These are phyloP conservation scores for Lasioglossum albipes DNA, from an alignment of 1,140 invertebrate genomes.

Conservation along the genomic window DNA sequence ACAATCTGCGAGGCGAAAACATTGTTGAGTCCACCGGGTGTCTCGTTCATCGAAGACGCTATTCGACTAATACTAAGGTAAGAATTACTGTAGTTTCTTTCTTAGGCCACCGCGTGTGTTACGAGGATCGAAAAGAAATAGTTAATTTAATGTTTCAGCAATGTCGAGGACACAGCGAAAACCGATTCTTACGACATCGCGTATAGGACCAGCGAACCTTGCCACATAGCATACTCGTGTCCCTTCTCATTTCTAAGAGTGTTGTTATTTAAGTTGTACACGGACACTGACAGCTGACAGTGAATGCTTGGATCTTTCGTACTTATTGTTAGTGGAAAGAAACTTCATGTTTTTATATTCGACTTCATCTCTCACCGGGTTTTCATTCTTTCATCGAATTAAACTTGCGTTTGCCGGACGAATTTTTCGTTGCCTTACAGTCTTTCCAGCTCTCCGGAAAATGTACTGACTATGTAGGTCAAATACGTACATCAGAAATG, in stretches of 20 bases:
- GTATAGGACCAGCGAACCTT: slow-evolving; percentile 64
- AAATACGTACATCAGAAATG: too few species aligned
- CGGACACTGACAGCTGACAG: slow-evolving; percentile 15
- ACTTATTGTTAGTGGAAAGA: too few species aligned
- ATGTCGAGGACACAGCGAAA: slow-evolving; percentile 55
- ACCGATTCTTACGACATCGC: slow-evolving; percentile 72
- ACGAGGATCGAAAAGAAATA: neutral
- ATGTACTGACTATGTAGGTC: too few species aligned
- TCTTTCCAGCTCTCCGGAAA: too few species aligned
- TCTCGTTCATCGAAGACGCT: slow-evolving; percentile 85
- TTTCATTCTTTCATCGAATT: too few species aligned
- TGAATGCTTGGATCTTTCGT: neutral
- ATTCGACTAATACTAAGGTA: slow-evolving; percentile 84
- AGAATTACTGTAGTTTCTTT: too few species aligned
- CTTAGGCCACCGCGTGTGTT: too few species aligned
- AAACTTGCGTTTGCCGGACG: too few species aligned
- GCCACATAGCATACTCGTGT: slow-evolving; percentile 71
- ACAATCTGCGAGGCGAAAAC: slow-evolving; percentile 85
- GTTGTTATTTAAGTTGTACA: slow-evolving; percentile 62
- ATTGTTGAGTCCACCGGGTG: slow-evolving; percentile 81
- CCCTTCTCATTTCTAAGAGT: slow-evolving; percentile 74
- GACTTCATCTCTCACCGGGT: too few species aligned
- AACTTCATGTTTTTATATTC: too few species aligned
- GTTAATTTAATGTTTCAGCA: slow-evolving; percentile 67
- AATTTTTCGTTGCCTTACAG: too few species aligned